phyloP scores from a whole-genome alignment of 2,888 invertebrate species.

The Andrena praecox region DNA sequence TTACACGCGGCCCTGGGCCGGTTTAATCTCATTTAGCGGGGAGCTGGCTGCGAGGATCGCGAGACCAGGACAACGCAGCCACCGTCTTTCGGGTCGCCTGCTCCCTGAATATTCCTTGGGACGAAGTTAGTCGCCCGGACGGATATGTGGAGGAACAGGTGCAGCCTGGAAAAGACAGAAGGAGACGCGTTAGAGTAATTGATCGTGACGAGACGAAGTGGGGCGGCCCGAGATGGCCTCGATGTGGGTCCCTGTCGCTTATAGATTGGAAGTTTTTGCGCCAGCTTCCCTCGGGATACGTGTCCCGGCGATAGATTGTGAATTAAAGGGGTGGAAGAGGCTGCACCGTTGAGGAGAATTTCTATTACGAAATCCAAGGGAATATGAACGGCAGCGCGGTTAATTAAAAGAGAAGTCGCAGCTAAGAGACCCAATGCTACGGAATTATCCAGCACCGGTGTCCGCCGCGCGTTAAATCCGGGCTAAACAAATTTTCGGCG shows the following conservation, averaged over 20 bases:
- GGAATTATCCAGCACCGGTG: too few relatives aligned
- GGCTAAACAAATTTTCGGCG: neutral
- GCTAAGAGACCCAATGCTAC: too few relatives aligned
- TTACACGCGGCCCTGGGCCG: conserved; percentile 53
- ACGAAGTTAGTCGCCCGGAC: conserved; percentile 4
- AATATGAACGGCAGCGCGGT: too few relatives aligned
- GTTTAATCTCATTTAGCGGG: conserved; percentile 68
- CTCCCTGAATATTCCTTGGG: conserved; percentile 27
- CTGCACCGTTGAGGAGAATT: too few relatives aligned
- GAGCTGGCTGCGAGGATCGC: conserved; percentile 57
- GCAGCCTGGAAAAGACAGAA: conserved; percentile 9
- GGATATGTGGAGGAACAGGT: conserved; percentile 36
- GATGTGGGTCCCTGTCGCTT: neutral
- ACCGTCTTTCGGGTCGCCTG: conserved; percentile 41
- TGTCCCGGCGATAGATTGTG: too few relatives aligned
- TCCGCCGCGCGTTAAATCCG: too few relatives aligned
- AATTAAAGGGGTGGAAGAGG: too few relatives aligned
- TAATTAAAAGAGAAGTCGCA: too few relatives aligned
- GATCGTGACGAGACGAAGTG: conserved; percentile 24
- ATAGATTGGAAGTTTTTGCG: conserved; percentile 1
- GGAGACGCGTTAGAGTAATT: conserved; percentile 28
- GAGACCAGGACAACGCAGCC: conserved; percentile 44
- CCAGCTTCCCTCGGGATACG: too few relatives aligned
- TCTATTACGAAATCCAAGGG: too few relatives aligned
- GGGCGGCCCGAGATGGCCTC: neutral